Base-by-base conservation (phyloP, 2,888 invertebrate species). In the Micoletzkya japonica region DNA sequence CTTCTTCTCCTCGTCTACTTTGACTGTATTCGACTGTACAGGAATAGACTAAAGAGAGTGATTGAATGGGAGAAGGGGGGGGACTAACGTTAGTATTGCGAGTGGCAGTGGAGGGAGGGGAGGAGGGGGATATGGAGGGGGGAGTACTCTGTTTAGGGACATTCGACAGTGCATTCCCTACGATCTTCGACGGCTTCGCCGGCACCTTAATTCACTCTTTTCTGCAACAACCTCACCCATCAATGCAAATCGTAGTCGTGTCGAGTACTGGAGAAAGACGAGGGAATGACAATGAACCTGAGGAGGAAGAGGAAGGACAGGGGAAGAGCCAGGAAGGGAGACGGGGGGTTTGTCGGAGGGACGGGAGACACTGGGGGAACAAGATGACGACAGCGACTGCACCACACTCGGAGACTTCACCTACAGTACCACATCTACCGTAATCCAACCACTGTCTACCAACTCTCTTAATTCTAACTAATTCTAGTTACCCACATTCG, bases 301-400 rank as follows among this genome's bases (percentile, higher is more conserved):
- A n/a, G 67, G 67, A 20, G 67, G 67, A n/a, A 67, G 57, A 32
- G 67, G 44, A 56, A 67, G 56, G 1, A 67, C 67, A 57, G 57
- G 20, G 34, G 57, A 14, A 20, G 57, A 28, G 24, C 67, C 67
- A 17, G 67, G 67, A 24, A 67, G 57, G 6, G 57, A 37, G 6
- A 44, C 67, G 7, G 67, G 67, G 57, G 67, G 67, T 32, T 57
- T 67, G 10, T 67, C 67, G 4, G 58, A 58, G 28, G 20, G 49
- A 44, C 7, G 37, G 49, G 49, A 36, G 50, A 34, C 32, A 49
- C 30, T 57, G 20, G 64, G 20, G 34, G 63, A 50, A 26, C 49
- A 32, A 32, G 63, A 50, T n/a, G 26, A 4, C 7, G 57, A 32
- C 26, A 24, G 28, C 6, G 24, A 4, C 28, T 57, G 28, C 28